Base-by-base conservation (phyloP, 1,140 invertebrate genomes). In the Orussus abietinus region DNA sequence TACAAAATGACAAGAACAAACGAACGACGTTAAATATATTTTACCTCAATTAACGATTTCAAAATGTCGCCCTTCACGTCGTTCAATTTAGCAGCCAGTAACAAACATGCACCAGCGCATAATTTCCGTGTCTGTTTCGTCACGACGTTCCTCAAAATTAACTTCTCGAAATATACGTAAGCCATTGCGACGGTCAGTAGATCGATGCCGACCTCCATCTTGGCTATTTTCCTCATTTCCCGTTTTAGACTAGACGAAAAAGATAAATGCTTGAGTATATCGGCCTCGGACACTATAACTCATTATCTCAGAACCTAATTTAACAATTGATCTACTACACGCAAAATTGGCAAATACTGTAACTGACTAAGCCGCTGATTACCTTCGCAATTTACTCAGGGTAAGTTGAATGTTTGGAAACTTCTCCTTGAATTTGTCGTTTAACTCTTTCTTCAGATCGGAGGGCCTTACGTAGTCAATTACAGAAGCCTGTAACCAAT, bases 91-190 rank as follows among this genome's bases (percentile, higher is more conserved):
- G 94, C 92, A 20, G 92, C 91, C 2, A 98, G 74, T 10, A 98
- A 72, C 28, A 98, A 76, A 73, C 93, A 96, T 15, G 93, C 93
- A 34, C 92, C 94, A 30, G 94, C 93, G 70, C 92, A 96, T 20
- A 96, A 75, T 74, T 97, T 97, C 14, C 94, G 78, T 62, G 97
- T 98, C 63, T 88, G 85, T 72, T 98, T 98, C 54, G 92, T 96
- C 10, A 98, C 91, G 22, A 96, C 72, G 64, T 90, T 91, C 43
- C 86, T 85, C 25, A 98, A 74, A 59, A 97, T 94, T 4, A 98
- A 76, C 63, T 96, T 96, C 71, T 98, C 95, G 76, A 96, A 98
- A 70, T 95, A 97, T 17, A 98, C 94, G 68, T 97, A 97, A 0
- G 93, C 88, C 74, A 95, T 92, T 20, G 94, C 93, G 12, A 97